Evolutionary conservation across 2,113 vertebrate species (phyloP), one percentile per base, ranked within the genome.

Genomic region (Hydrolagus affinis): DNA sequence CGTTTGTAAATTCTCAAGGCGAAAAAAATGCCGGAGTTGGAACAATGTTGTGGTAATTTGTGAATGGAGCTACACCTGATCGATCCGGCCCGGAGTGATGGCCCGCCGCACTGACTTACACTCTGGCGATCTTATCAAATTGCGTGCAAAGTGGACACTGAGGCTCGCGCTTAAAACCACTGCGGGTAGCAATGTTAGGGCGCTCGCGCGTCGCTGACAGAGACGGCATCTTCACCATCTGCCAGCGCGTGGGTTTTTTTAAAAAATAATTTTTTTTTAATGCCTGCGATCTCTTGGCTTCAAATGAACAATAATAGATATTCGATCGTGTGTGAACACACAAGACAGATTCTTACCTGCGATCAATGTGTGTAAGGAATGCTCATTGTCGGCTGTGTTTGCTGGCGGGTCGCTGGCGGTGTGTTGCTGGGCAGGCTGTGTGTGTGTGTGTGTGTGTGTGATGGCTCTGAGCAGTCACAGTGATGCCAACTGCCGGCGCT

Each of bases 401-500:
- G 15, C 62, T 83, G 59, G 78, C 62, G 28, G 28, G n/a, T 28
- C 0, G 62, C 11, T 15, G 64, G 78, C 10, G 62, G 9, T 21
- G 78, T 60, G 25, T 83, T 62, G 17, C 78, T 83, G 60, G 1
- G 78, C 78, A 64, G 78, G 78, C 30, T 83, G 91, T 93, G 85
- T 93, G 92, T 93, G 91, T 94, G 93, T 44, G 92, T 94, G 91
- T 92, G 93, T 94, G 92, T 94, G 93, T 93, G 94, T 94, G 94
- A 93, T 95, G 92, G 94, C 92, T 94, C 85, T 93, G 97, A 97
- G 97, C 96, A 98, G 95, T 98, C 97, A 98, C 97, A 99, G 96
- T 95, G 95, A 95, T 98, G 97, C 98, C 97, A 98, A 95, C 96
- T 95, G 94, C 95, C 95, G 95, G 95, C 95, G 95, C 96, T 96